phyloP scores from a whole-genome alignment of 1,140 invertebrate genomes.

The Oncopeltus fasciatus region DNA sequence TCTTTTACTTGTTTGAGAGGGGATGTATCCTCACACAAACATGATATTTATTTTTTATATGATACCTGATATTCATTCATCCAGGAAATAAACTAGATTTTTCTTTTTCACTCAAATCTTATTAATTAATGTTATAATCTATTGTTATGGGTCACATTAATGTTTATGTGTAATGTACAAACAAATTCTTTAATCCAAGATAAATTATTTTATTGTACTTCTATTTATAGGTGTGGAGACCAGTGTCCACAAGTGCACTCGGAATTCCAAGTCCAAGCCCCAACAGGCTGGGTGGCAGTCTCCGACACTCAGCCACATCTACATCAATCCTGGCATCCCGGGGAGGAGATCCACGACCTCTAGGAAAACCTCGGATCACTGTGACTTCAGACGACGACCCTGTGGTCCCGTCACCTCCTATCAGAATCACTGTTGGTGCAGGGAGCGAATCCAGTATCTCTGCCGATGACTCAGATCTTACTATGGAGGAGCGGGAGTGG shows the following conservation, averaged over 20 bases:
- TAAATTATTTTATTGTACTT: too few species aligned
- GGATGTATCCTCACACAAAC: too few species aligned
- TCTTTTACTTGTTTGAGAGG: too few species aligned
- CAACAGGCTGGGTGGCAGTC: neutral
- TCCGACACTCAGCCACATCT: conserved; percentile 13
- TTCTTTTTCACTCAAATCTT: too few species aligned
- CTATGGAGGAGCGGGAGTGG: conserved; percentile 15
- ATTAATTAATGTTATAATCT: too few species aligned
- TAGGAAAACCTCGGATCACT: conserved; percentile 9
- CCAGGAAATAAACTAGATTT: too few species aligned
- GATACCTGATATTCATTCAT: too few species aligned
- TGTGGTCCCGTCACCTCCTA: neutral
- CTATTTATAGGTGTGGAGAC: conserved; percentile 8
- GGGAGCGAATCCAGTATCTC: conserved; percentile 5
- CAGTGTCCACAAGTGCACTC: neutral
- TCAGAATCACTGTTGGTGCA: conserved; percentile 3
- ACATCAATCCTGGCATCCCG: conserved; percentile 1
- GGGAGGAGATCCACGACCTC: neutral
- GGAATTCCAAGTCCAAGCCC: neutral
- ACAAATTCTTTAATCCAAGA: too few species aligned
- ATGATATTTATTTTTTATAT: too few species aligned
- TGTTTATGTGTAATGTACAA: too few species aligned
- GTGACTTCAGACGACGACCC: neutral
- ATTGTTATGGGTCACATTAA: too few species aligned
- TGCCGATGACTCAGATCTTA: conserved; percentile 13